phyloP scores from a whole-genome alignment of 1,140 invertebrate genomes.

The Cotesia typhae region DNA sequence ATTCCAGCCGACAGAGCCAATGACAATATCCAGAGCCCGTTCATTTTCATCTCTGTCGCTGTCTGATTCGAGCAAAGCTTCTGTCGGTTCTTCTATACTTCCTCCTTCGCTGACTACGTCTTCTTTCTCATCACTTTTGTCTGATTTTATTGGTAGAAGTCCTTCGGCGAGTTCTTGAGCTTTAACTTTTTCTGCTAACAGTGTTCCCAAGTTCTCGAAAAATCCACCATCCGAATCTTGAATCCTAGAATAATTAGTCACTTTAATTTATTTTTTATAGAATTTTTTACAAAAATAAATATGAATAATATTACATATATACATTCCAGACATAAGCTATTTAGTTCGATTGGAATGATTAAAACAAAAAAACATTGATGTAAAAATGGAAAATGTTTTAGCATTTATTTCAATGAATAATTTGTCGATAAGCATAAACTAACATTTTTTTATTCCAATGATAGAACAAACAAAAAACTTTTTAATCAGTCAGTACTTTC shows the following conservation, averaged over 20 bases:
- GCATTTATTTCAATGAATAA: no score
- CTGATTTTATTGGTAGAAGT: conserved; percentile 45
- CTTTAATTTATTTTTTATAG: no score
- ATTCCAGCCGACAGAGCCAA: conserved; percentile 74
- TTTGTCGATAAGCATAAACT: no score
- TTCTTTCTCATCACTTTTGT: conserved; percentile 55
- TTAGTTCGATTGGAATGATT: no score
- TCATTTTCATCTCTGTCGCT: conserved; percentile 70
- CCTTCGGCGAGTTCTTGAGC: conserved; percentile 52
- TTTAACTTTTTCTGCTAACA: conserved; percentile 71
- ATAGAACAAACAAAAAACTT: no score
- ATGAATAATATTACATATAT: no score
- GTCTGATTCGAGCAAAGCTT: conserved; percentile 61
- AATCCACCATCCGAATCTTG: conserved; percentile 82
- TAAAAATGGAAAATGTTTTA: no score
- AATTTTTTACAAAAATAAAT: no score
- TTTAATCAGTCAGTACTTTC: no score
- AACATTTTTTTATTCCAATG: no score
- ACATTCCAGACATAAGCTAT: no score
- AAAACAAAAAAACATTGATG: no score
- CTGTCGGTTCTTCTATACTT: conserved; percentile 56
- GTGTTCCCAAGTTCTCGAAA: conserved; percentile 80
- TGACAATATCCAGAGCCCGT: conserved; percentile 62
- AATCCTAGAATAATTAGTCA: conserved; percentile 67
- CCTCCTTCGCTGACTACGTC: conserved; percentile 46